Percentiles rank a stretch among this genome's conserved stretches.
phyloP scores from a whole-genome alignment of 2,113 vertebrate genomes.

The Odocoileus virginianus region DNA sequence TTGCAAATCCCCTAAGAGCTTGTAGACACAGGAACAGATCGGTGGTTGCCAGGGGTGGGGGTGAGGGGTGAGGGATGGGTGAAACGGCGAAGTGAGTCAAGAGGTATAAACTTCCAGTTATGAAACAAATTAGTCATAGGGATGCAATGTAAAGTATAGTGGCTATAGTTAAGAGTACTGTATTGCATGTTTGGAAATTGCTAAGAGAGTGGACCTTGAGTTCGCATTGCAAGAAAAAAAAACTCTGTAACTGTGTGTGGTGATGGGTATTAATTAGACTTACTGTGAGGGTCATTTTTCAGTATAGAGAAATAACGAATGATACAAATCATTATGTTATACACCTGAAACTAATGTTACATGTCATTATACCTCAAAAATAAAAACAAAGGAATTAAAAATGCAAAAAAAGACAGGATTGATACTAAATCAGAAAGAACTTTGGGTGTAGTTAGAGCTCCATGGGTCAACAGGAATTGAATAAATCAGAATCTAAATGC shows the following conservation, averaged over 20 bases:
- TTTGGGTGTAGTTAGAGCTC: not conserved
- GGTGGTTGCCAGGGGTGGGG: not conserved
- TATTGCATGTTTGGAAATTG: not conserved
- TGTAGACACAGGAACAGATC: not conserved
- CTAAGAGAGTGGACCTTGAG: not conserved
- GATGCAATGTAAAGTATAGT: fast-evolving
- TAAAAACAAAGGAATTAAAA: not conserved
- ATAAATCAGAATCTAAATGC: not conserved
- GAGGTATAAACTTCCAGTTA: not conserved
- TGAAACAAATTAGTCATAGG: not conserved
- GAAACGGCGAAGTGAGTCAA: not conserved
- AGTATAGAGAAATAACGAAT: not conserved
- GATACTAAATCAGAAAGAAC: not conserved
- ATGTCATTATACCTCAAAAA: not conserved
- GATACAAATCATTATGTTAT: not conserved
- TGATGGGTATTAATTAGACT: not conserved
- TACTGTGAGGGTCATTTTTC: not conserved
- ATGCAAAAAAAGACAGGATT: not conserved
- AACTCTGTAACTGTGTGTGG: not conserved
- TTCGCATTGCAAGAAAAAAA: not conserved
- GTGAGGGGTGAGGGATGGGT: not conserved
- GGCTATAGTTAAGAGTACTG: not conserved
- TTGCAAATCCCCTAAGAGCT: not conserved
- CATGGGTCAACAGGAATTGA: not conserved
- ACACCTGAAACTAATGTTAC: not conserved